These are phyloP conservation scores for Griposia aprilina DNA, from an alignment of 2,888 invertebrate species.

Conservation along the genomic window DNA sequence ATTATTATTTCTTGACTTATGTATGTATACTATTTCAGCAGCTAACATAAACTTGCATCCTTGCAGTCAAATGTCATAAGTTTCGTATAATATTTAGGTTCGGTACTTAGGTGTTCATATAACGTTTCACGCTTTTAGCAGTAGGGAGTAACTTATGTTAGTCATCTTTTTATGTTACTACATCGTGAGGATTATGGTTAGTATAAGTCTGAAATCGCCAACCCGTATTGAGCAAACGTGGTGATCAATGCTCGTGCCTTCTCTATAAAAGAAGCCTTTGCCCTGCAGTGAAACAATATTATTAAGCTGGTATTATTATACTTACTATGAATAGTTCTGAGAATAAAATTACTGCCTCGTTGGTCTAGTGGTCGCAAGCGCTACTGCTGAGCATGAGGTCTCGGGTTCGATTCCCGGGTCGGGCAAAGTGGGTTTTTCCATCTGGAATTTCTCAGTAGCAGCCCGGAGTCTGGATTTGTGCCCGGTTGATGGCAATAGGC, in stretches of 20 bases:
- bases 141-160: too few species aligned
- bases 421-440: too few species aligned
- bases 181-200: not conserved
- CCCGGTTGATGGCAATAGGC: too few species aligned
- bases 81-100: not conserved
- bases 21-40: not conserved
- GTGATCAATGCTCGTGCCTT: not conserved
- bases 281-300: not conserved
- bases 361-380: too few species aligned
- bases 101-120: not conserved
- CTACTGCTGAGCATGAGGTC: too few species aligned
- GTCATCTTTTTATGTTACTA: not conserved
- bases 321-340: not conserved
- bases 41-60: not conserved
- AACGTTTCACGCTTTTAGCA: not conserved
- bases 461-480: too few species aligned
- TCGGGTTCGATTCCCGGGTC: too few species aligned
- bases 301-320: not conserved
- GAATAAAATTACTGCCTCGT: not conserved
- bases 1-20: not conserved
- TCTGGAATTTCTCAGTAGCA: too few species aligned
- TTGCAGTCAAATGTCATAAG: not conserved
- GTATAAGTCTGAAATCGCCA: not conserved
- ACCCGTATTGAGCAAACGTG: not conserved
- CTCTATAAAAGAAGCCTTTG: not conserved